A percentile compares a stretch with the other conserved stretches of the same genome.
These are phyloP conservation scores for Drosophila albomicans DNA, from an alignment of 1,140 invertebrate genomes.

Conservation along the genomic window DNA sequence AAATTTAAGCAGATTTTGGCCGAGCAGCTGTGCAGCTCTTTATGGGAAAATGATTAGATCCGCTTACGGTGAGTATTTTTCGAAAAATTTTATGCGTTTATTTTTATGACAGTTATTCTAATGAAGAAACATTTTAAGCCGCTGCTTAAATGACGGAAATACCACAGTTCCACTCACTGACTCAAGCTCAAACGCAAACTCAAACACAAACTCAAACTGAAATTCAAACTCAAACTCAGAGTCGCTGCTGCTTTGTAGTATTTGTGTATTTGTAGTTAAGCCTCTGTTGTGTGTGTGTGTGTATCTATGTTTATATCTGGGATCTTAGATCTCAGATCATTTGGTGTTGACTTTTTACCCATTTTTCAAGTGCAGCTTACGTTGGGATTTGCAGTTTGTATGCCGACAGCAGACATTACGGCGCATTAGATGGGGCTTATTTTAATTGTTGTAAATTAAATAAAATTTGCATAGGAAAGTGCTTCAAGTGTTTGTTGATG, in stretches of 20 bases:
- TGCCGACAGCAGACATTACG: slow-evolving; percentile 65
- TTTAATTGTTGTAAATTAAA: slow-evolving; percentile 80
- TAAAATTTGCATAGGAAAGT: slow-evolving; percentile 54
- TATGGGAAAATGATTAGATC: slow-evolving; percentile 83
- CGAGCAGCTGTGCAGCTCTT: slow-evolving; percentile 66
- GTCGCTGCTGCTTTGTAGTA: slow-evolving; percentile 16
- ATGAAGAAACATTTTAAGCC: slow-evolving; percentile 82
- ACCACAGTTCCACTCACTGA: slow-evolving; percentile 45
- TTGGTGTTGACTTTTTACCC: slow-evolving; percentile 72
- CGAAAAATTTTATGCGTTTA: slow-evolving; percentile 75
- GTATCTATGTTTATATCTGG: slow-evolving; percentile 22
- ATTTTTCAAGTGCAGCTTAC: slow-evolving; percentile 82
- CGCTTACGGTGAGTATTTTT: slow-evolving; percentile 65
- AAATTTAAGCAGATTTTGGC: slow-evolving; percentile 81
- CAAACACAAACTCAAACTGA: neutral
- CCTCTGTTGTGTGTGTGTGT: slow-evolving; percentile 8
- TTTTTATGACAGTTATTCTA: slow-evolving; percentile 83
- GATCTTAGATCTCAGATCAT: slow-evolving; percentile 32
- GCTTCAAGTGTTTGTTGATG: slow-evolving; percentile 1
- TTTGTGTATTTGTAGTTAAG: slow-evolving; percentile 36
- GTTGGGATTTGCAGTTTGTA: slow-evolving; percentile 41
- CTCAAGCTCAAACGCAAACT: neutral
- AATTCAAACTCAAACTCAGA: slow-evolving; percentile 1
- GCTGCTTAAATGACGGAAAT: slow-evolving; percentile 80
- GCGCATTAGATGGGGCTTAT: slow-evolving; percentile 68